Conservation (phyloP, 2,113 vertebrate genomes). For the Psophia crepitans region DNA sequence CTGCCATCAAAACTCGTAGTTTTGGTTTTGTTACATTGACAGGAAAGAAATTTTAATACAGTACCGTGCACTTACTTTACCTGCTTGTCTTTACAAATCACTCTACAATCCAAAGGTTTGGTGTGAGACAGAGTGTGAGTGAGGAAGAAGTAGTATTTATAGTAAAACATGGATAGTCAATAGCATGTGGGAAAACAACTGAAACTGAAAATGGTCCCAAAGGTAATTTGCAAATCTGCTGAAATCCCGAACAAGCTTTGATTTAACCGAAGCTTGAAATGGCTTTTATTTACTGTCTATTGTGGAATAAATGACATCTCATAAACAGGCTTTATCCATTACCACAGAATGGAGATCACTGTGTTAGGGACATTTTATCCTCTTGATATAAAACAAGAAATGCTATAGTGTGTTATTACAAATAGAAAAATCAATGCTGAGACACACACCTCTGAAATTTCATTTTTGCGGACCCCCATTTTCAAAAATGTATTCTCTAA, state of each 20-base stretch:
- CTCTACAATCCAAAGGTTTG: slow-evolving; percentile 20
- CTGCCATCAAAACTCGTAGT: background rate
- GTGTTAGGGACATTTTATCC: slow-evolving; percentile 86
- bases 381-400: slow-evolving; percentile 84
- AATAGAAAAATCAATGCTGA: slow-evolving; percentile 89
- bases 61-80: slow-evolving; percentile 29
- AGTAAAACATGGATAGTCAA: slow-evolving; percentile 67
- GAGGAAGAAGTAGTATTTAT: slow-evolving; percentile 51
- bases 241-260: slow-evolving; percentile 93
- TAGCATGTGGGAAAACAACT: slow-evolving; percentile 73
- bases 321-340: slow-evolving; percentile 89
- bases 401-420: slow-evolving; percentile 79
- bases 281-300: slow-evolving; percentile 96
- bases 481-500: slow-evolving; percentile 77
- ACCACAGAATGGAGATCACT: slow-evolving; percentile 80
- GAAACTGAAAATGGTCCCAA: slow-evolving; percentile 81
- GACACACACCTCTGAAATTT: slow-evolving; percentile 85
- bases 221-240: slow-evolving; percentile 93
- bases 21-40: background rate
- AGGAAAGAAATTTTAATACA: slow-evolving; percentile 44
- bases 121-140: background rate
- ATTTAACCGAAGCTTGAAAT: slow-evolving; percentile 93
- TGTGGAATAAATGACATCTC: slow-evolving; percentile 90
- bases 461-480: slow-evolving; percentile 78
- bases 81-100: slow-evolving; percentile 68